Base-by-base conservation (phyloP, 2,797 vertebrate genomes). In the Sebastes itinus region DNA sequence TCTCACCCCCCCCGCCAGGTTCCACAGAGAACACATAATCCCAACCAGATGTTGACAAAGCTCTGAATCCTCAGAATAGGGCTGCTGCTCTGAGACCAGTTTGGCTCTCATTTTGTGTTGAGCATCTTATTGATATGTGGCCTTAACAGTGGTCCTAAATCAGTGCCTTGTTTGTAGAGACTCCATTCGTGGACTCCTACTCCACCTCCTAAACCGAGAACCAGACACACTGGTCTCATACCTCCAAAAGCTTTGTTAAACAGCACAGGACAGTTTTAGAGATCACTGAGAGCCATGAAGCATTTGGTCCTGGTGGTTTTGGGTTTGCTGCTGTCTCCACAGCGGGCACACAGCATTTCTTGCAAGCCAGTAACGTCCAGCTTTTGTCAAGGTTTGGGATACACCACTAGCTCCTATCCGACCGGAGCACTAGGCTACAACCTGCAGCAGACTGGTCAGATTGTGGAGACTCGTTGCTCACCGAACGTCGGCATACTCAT, bases 371-470 rank as follows among this genome's bases (percentile, higher is more conserved):
- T 95, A 2, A 91, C 83, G 0, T 18, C 83, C 67, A 80, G 14
- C 66, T 93, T 94, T 25, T 95, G 94, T 49, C 81, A 79, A 27
- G 78, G 80, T 6, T 23, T 92, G 75, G 91, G 92, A 3, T 94
- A 95, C 88, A 71, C 60, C 42, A 87, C 86, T 1, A 88, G n/a
- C 63, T 55, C 16, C 18, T 16, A 87, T 22, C 93, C 91, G 0
- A 75, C 0, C 0, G 91, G 92, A 6, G 78, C 20, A 1, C 1
- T 1, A 1, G 92, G 89, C 62, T 93, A 58, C 83, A 83, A 0
- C 77, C 72, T 92, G 78, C 74, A 74, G n/a, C 74, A 89, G 56
- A 35, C 90, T 0, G 75, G 79, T 28, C 90, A 85, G 85, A 90
- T 95, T 1, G 92, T 95, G 72, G 83, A 84, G 75, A 91, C 89